Percentiles rank a stretch among this genome's conserved stretches.
phyloP scores from a whole-genome alignment of 2,888 invertebrate genomes.

The Margaritifera margaritifera region DNA sequence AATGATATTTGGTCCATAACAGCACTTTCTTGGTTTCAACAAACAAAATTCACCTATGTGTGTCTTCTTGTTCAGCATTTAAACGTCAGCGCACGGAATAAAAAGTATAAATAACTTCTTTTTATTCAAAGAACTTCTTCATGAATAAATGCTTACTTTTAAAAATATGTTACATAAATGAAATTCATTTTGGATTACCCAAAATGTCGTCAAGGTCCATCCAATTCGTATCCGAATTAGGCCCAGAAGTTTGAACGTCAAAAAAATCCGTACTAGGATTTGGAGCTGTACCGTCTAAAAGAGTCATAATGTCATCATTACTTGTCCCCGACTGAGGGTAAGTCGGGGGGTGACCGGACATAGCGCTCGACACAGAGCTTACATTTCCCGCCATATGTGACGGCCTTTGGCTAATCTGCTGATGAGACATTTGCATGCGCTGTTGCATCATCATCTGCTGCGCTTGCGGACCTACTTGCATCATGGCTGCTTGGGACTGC shows the following conservation, averaged over 20 bases:
- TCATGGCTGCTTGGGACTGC: slow-evolving; percentile 50
- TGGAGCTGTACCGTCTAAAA: slow-evolving; percentile 85
- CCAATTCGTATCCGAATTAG: slow-evolving; percentile 36
- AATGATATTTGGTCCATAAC: no score
- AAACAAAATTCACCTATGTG: no score
- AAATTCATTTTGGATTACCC: slow-evolving; percentile 14
- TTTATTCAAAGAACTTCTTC: no score
- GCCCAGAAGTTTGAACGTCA: slow-evolving; percentile 75
- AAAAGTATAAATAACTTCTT: no score
- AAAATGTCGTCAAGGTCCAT: slow-evolving; percentile 40
- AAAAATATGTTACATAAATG: neutral
- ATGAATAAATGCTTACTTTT: neutral
- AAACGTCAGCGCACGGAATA: no score
- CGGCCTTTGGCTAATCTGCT: slow-evolving; percentile 42
- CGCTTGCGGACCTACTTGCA: slow-evolving; percentile 44
- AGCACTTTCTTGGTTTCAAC: no score
- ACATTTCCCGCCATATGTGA: slow-evolving; percentile 35
- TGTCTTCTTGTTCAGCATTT: no score
- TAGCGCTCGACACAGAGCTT: slow-evolving; percentile 12
- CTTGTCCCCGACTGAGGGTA: slow-evolving; percentile 42
- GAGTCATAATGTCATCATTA: slow-evolving; percentile 83
- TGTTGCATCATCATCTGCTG: slow-evolving; percentile 61
- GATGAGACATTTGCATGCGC: slow-evolving; percentile 73
- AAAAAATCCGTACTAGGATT: slow-evolving; percentile 78
- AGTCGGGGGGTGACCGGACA: slow-evolving; percentile 20